Conservation (phyloP, 2,797 vertebrate species). For the Darevskia mixta region DNA sequence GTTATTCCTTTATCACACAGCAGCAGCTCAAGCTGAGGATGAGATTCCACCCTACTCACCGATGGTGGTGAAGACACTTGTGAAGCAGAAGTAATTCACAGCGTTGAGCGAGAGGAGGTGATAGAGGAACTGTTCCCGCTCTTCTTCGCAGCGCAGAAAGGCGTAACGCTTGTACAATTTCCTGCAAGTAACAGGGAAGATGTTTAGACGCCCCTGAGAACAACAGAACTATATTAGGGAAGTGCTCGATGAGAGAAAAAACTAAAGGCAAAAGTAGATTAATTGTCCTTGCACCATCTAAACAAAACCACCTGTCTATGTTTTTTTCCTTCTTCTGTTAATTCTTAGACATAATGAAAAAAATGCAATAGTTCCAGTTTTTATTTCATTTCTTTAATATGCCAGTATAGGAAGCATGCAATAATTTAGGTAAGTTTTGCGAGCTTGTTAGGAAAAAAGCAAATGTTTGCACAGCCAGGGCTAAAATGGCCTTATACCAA, state of each 20-base stretch:
- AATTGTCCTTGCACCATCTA: neutral
- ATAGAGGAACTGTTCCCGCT: conserved; percentile 96
- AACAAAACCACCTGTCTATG: neutral
- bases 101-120: conserved; percentile 97
- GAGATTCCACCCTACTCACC: conserved; percentile 82
- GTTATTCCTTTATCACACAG: neutral
- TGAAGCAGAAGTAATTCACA: conserved; percentile 99
- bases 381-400: neutral
- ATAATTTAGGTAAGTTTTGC: neutral
- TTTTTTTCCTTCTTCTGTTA: neutral
- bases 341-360: neutral
- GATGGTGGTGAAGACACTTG: conserved; percentile 95
- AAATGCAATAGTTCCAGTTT: neutral
- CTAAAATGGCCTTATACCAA: neutral
- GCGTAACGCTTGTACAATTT: conserved; percentile 96
- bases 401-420: too few relatives aligned
- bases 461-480: neutral
- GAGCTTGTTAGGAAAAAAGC: too few relatives aligned
- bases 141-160: conserved; percentile 97
- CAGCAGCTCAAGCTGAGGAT: neutral
- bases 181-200: conserved; percentile 75
- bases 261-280: neutral
- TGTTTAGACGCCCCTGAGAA: neutral
- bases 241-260: neutral
- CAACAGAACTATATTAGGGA: too few relatives aligned